phyloP scores from a whole-genome alignment of 1,140 invertebrate genomes.

The Drosophila bipectinata region DNA sequence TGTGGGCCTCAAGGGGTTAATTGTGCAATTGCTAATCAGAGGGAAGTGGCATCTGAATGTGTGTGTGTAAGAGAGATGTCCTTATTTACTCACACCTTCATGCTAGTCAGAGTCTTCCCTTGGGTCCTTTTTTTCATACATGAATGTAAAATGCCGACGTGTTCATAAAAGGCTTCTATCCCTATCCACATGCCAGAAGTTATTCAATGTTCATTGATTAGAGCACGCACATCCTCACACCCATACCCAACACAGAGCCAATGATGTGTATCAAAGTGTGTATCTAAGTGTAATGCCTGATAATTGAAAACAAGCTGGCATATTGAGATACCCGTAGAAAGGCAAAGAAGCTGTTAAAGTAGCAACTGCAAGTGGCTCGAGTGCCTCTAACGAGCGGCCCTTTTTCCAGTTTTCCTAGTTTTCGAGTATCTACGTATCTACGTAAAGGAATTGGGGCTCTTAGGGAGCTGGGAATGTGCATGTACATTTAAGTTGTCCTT shows the following conservation, averaged over 20 bases:
- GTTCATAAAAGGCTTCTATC: constrained; percentile 38
- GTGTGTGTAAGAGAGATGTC: constrained; percentile 2
- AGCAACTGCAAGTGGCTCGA: constrained; percentile 27
- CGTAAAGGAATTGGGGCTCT: not conserved
- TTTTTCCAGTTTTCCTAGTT: not conserved
- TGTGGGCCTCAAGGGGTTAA: constrained; percentile 40
- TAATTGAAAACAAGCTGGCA: constrained; percentile 66
- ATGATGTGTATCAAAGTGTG: constrained; percentile 28
- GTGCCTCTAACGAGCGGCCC: constrained; percentile 9
- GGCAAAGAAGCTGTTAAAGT: constrained; percentile 38
- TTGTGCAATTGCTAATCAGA: constrained; percentile 38
- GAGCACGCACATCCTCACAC: constrained; percentile 7
- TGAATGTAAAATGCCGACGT: constrained; percentile 44
- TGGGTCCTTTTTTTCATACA: not conserved
- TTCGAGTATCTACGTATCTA: constrained; percentile 14
- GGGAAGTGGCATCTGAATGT: not conserved
- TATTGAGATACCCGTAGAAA: constrained; percentile 22
- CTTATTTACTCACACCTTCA: not conserved
- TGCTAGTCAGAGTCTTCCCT: not conserved
- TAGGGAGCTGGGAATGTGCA: not conserved
- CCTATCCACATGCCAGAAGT: constrained; percentile 44
- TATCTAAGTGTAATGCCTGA: constrained; percentile 50
- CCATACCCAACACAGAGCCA: constrained; percentile 4
- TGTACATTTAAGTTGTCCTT: constrained; percentile 47
- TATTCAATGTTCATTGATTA: constrained; percentile 70